These are phyloP conservation scores for Nothobranchius furzeri DNA, from an alignment of 2,113 vertebrate genomes.

Conservation along the genomic window DNA sequence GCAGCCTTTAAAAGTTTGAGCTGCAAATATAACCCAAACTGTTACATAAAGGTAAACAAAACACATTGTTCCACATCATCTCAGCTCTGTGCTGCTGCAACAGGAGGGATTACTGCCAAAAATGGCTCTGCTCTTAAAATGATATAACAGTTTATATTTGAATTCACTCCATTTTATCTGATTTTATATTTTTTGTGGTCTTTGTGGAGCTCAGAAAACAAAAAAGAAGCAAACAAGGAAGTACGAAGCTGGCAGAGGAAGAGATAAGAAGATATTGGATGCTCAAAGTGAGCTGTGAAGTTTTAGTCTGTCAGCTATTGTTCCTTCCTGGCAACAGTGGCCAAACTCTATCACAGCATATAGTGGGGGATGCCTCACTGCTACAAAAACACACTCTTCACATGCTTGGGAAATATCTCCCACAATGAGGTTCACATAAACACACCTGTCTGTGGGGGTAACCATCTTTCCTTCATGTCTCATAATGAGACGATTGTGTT, in stretches of 20 bases:
- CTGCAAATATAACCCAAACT: constrained; percentile 49
- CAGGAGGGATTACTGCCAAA: constrained; percentile 36
- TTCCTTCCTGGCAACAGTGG: constrained; percentile 17
- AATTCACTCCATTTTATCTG: constrained; percentile 1
- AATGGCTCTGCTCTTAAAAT: constrained; percentile 35
- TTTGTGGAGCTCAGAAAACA: constrained; percentile 20
- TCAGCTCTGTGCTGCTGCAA: constrained; percentile 33
- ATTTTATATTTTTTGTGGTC: constrained; percentile 5
- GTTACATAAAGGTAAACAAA: constrained; percentile 61
- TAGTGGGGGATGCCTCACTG: neutral
- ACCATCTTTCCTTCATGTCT: constrained; percentile 11
- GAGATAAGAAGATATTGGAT: constrained; percentile 13
- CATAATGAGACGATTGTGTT: constrained; percentile 11
- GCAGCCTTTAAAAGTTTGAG: constrained; percentile 43
- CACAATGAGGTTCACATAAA: constrained; percentile 36
- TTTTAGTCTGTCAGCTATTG: constrained; percentile 2
- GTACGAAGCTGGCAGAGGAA: constrained; percentile 11
- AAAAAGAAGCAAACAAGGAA: constrained; percentile 10
- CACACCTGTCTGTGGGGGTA: constrained; percentile 16
- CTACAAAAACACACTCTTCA: constrained; percentile 4
- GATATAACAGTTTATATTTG: constrained; percentile 3
- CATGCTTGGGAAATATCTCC: constrained; percentile 5
- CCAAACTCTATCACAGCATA: constrained; percentile 8
- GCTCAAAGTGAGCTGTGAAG: constrained; percentile 30
- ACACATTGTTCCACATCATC: constrained; percentile 33